Evolutionary conservation across 2,888 invertebrate genomes (phyloP).

Genomic region (Mesoligia furuncula): DNA sequence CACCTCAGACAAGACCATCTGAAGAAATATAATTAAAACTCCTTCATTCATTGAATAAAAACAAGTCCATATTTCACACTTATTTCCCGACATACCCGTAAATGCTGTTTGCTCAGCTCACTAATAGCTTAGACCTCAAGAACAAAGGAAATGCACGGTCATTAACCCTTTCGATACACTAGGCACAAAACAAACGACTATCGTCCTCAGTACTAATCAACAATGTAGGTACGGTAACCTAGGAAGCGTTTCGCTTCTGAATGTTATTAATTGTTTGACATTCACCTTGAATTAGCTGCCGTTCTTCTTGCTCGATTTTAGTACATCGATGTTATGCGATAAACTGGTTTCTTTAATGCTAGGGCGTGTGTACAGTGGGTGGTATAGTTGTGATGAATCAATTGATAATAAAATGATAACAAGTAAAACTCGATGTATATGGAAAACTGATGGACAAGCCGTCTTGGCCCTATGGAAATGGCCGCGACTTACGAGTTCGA

Average conservation of each 20-base stretch:
- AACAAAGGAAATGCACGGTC: slow-evolving; percentile 70
- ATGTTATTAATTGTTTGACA: slow-evolving; percentile 67
- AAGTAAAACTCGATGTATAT: neutral
- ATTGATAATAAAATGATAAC: too few species aligned
- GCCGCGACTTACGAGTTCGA: neutral
- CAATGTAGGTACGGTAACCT: slow-evolving; percentile 52
- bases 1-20: neutral
- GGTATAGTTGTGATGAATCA: neutral
- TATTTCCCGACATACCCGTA: neutral
- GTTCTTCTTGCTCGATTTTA: slow-evolving; percentile 70
- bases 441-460: neutral
- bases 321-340: slow-evolving; percentile 66
- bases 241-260: slow-evolving; percentile 65
- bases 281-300: slow-evolving; percentile 74
- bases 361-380: slow-evolving; percentile 30
- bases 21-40: neutral
- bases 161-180: slow-evolving; percentile 66
- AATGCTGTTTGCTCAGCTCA: slow-evolving; percentile 12
- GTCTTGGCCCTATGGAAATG: neutral
- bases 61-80: neutral
- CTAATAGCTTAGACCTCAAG: slow-evolving; percentile 51
- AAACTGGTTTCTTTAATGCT: slow-evolving; percentile 60
- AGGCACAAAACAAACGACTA: slow-evolving; percentile 39
- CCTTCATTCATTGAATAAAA: neutral
- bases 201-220: slow-evolving; percentile 59